These are phyloP conservation scores for Ornithoptera alexandrae DNA, from an alignment of 2,888 invertebrate species.

Conservation along the genomic window DNA sequence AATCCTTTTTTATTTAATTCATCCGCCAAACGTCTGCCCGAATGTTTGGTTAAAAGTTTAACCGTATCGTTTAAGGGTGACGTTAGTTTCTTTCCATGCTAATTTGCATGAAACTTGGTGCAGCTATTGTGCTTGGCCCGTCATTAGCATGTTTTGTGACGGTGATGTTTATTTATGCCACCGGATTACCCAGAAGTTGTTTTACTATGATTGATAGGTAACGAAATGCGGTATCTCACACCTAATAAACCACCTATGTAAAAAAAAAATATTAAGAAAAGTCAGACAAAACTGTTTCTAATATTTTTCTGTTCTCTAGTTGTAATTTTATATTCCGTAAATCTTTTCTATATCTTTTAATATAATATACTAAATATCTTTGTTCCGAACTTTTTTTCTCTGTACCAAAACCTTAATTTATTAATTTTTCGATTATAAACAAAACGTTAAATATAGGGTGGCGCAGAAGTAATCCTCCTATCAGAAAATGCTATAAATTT, in stretches of 20 bases:
- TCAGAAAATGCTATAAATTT: too few species aligned
- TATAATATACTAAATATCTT: too few species aligned
- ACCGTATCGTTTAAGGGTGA: slow-evolving; percentile 64
- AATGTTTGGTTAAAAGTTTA: slow-evolving; percentile 74
- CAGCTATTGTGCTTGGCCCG: slow-evolving; percentile 39
- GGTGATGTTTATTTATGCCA: slow-evolving; percentile 59
- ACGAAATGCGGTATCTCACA: slow-evolving; percentile 51
- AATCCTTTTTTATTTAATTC: slow-evolving; percentile 41
- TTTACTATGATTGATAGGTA: slow-evolving; percentile 63
- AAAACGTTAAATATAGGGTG: too few species aligned
- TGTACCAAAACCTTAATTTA: too few species aligned
- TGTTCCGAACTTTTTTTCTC: too few species aligned
- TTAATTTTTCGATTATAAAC: too few species aligned
- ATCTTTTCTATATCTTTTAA: too few species aligned
- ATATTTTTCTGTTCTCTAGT: too few species aligned
- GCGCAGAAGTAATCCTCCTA: too few species aligned
- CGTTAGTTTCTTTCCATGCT: slow-evolving; percentile 41
- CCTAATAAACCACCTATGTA: slow-evolving; percentile 46
- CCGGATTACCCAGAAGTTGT: slow-evolving; percentile 57
- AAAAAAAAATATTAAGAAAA: not conserved
- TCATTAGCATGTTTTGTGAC: slow-evolving; percentile 57
- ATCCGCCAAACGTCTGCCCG: slow-evolving; percentile 45
- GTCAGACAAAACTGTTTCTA: too few species aligned
- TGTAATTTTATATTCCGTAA: too few species aligned
- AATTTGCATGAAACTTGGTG: slow-evolving; percentile 57